A percentile compares a stretch with the other conserved stretches of the same genome.
These are phyloP conservation scores for Hedya salicella DNA, from an alignment of 2,888 invertebrate species.

Conservation along the genomic window DNA sequence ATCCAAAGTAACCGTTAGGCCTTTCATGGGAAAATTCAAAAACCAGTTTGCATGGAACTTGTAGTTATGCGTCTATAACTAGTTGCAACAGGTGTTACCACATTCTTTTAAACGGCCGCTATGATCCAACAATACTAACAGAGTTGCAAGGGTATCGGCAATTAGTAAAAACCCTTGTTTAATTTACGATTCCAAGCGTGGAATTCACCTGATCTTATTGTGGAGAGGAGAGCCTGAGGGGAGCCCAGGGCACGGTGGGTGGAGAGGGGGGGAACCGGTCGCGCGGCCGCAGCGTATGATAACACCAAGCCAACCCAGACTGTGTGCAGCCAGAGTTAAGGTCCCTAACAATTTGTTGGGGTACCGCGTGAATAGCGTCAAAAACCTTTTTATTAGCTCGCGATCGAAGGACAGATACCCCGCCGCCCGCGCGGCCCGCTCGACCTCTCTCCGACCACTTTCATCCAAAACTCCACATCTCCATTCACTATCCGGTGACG, in stretches of 20 bases:
- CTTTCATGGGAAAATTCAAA: slow-evolving; percentile 39
- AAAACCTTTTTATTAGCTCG: slow-evolving; percentile 68
- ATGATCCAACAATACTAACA: slow-evolving; percentile 7
- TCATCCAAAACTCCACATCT: slow-evolving; percentile 30
- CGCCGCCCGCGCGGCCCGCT: slow-evolving; percentile 18
- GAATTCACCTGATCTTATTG: slow-evolving; percentile 58
- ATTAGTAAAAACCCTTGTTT: slow-evolving; percentile 21
- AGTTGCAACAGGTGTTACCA: slow-evolving; percentile 30
- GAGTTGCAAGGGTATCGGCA: slow-evolving; percentile 11
- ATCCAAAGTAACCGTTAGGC: slow-evolving; percentile 37
- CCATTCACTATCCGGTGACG: slow-evolving; percentile 30
- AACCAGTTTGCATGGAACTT: slow-evolving; percentile 33
- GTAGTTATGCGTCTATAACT: slow-evolving; percentile 17
- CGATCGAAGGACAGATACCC: slow-evolving; percentile 60
- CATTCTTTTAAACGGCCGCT: slow-evolving; percentile 21
- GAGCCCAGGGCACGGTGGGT: no score
- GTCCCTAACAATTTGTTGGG: slow-evolving; percentile 42
- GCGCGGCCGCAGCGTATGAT: slow-evolving; percentile 44
- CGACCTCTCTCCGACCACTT: slow-evolving; percentile 34
- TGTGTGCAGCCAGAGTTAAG: slow-evolving; percentile 50
- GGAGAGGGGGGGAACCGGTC: slow-evolving; percentile 61
- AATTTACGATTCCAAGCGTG: slow-evolving; percentile 45
- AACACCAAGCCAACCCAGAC: slow-evolving; percentile 47
- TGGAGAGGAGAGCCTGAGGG: slow-evolving; percentile 45
- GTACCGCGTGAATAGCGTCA: slow-evolving; percentile 54